These are phyloP conservation scores for Linyphia triangularis DNA, from an alignment of 2,888 invertebrate genomes.

Conservation along the genomic window DNA sequence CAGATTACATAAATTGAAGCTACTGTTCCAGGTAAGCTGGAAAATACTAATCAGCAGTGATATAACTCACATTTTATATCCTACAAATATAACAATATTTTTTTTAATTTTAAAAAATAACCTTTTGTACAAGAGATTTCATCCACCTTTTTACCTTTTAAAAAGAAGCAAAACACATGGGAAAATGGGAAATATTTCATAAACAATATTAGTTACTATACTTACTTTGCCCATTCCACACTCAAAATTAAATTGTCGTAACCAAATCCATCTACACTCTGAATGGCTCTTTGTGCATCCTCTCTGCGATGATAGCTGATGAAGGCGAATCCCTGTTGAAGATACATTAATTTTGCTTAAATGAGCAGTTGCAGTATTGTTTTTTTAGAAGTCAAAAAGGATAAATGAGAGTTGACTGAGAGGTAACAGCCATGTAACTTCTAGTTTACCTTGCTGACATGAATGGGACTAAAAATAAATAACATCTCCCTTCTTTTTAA, in stretches of 20 bases:
- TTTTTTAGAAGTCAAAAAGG: too few species aligned
- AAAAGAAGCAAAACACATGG: not conserved
- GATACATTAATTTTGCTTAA: constrained; percentile 28
- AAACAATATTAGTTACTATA: not conserved
- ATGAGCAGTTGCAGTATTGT: too few species aligned
- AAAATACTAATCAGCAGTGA: too few species aligned
- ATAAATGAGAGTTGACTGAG: not conserved
- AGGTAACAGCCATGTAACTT: too few species aligned
- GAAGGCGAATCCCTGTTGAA: constrained; percentile 99
- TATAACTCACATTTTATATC: too few species aligned
- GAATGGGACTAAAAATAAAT: too few species aligned
- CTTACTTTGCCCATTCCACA: constrained; percentile 97
- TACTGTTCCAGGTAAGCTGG: too few species aligned
- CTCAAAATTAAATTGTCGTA: constrained; percentile 98
- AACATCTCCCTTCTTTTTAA: too few species aligned
- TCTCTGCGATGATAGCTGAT: constrained; percentile 95
- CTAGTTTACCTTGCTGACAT: too few species aligned
- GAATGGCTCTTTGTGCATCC: constrained; percentile 95
- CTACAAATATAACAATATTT: too few species aligned
- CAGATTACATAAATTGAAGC: too few species aligned
- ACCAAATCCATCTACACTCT: constrained; percentile 92
- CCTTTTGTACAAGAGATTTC: not conserved
- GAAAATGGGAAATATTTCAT: not conserved
- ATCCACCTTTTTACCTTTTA: not conserved
- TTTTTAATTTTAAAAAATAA: not conserved